Percentiles rank a stretch among this genome's conserved stretches.
phyloP scores from a whole-genome alignment of 2,888 invertebrate genomes.

The Tanytarsus gracilentus region DNA sequence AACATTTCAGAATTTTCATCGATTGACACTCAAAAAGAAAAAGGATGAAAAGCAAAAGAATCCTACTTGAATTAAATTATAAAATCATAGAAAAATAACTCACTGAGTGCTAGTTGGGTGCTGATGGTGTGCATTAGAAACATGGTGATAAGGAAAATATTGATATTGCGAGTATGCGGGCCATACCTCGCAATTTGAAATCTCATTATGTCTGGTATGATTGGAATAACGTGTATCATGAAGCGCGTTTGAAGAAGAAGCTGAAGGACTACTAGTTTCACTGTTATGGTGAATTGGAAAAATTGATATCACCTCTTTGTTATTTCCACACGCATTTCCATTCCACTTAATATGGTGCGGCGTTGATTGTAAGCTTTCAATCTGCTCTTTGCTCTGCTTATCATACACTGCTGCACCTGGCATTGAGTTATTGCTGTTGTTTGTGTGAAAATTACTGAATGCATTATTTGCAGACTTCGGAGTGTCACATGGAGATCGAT shows the following conservation, averaged over 20 bases:
- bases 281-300: conserved; percentile 26
- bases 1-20: no score
- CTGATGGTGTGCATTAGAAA: conserved; percentile 38
- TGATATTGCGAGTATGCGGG: conserved; percentile 52
- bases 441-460: conserved; percentile 33
- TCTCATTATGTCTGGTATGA: conserved; percentile 29
- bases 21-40: no score
- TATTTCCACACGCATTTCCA: conserved; percentile 31
- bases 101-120: conserved; percentile 48
- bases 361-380: conserved; percentile 25
- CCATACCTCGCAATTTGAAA: conserved; percentile 53
- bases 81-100: conserved; percentile 40
- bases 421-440: conserved; percentile 32
- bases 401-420: no score
- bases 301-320: conserved; percentile 32
- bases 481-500: conserved; percentile 40
- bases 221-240: conserved; percentile 30
- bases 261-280: conserved; percentile 35
- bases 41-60: no score
- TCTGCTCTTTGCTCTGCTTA: conserved; percentile 29
- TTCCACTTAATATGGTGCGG: conserved; percentile 33
- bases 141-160: conserved; percentile 57
- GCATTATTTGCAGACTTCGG: conserved; percentile 41
- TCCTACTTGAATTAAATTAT: conserved; percentile 27
- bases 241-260: conserved; percentile 35